These are phyloP conservation scores for Ceyx margarethae DNA, from an alignment of 2,113 vertebrate species.

Conservation along the genomic window DNA sequence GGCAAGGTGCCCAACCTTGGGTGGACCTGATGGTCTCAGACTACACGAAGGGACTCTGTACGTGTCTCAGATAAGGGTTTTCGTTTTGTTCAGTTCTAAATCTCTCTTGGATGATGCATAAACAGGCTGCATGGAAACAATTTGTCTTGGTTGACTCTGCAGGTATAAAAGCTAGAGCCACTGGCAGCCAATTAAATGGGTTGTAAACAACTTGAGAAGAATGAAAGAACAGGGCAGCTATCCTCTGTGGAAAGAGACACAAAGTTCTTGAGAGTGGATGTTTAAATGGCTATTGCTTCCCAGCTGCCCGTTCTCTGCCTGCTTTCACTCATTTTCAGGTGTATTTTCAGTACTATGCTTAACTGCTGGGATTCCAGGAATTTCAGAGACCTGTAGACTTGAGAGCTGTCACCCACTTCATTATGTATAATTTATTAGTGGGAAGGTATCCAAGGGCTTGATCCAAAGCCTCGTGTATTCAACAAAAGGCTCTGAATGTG, in stretches of 20 bases:
- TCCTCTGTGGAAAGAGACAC: background rate
- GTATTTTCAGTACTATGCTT: background rate
- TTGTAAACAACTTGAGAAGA: background rate
- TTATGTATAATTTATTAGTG: background rate
- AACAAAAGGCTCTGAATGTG: background rate
- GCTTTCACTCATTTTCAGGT: background rate
- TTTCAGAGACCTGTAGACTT: background rate
- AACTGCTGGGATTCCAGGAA: background rate
- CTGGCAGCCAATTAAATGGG: background rate
- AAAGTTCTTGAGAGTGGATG: background rate
- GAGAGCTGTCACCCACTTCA: background rate
- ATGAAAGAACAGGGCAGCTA: background rate
- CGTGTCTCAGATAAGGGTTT: background rate
- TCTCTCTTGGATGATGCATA: background rate
- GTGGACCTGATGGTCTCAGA: too few species aligned
- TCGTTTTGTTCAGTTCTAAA: background rate
- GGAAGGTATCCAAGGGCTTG: background rate
- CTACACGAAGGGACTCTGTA: rapidly evolving
- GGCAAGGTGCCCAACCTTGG: background rate
- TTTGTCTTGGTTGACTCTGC: background rate
- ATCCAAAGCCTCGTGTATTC: background rate
- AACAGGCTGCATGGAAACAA: background rate
- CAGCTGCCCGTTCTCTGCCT: background rate
- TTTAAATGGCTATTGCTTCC: background rate
- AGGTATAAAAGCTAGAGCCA: background rate